Evolutionary conservation across 2,888 invertebrate species (phyloP).

Genomic region (Melinaea marsaeus): DNA sequence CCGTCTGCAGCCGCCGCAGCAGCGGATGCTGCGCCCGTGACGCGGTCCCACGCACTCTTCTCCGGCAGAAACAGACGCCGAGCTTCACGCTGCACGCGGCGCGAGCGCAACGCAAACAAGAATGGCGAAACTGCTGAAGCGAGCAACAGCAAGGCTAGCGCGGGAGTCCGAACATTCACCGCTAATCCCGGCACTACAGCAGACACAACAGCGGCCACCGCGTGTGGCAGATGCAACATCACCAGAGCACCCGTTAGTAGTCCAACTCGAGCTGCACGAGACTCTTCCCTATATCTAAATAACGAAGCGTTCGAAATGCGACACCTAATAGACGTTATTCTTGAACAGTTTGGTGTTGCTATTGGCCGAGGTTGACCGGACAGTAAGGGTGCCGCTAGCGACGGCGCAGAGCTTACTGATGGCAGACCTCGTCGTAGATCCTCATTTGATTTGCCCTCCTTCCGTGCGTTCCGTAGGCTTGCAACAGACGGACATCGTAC

Average conservation of each 20-base stretch:
- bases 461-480: slow-evolving; percentile 63
- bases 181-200: slow-evolving; percentile 74
- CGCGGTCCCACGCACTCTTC: slow-evolving; percentile 70
- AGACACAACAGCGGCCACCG: slow-evolving; percentile 57
- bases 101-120: slow-evolving; percentile 86
- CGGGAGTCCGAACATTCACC: slow-evolving; percentile 67
- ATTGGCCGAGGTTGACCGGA: slow-evolving; percentile 60
- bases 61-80: slow-evolving; percentile 52
- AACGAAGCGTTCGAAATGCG: slow-evolving; percentile 90
- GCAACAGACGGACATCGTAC: slow-evolving; percentile 69
- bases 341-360: slow-evolving; percentile 74
- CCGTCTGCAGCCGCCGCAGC: slow-evolving; percentile 78
- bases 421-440: slow-evolving; percentile 64
- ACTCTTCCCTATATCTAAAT: slow-evolving; percentile 92
- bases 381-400: slow-evolving; percentile 62
- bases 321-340: slow-evolving; percentile 86
- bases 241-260: slow-evolving; percentile 82
- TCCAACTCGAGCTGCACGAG: slow-evolving; percentile 89
- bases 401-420: slow-evolving; percentile 74
- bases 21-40: slow-evolving; percentile 73
- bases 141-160: slow-evolving; percentile 77
- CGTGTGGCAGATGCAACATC: slow-evolving; percentile 85
- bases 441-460: slow-evolving; percentile 63
- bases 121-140: slow-evolving; percentile 84
- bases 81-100: slow-evolving; percentile 78